phyloP scores from a whole-genome alignment of 2,113 vertebrate species.

The Leuciscus idus region DNA sequence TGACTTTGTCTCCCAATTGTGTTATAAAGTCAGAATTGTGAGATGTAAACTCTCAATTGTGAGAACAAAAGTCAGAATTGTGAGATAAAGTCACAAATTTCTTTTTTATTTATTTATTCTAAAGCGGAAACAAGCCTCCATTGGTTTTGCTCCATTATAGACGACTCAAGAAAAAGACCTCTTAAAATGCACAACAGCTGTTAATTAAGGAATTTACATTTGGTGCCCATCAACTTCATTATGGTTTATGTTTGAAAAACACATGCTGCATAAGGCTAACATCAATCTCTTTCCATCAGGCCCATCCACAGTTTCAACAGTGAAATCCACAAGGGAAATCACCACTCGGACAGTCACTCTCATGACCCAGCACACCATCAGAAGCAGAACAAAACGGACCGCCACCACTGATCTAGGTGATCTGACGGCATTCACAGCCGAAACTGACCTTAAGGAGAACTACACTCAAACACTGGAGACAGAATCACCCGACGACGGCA shows the following conservation, averaged over 20 bases:
- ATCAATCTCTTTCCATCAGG: constrained; percentile 53
- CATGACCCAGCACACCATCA: neutral
- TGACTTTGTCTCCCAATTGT: no score
- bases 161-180: neutral
- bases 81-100: no score
- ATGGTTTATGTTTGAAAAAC: neutral
- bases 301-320: constrained; percentile 42
- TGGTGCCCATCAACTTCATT: no score
- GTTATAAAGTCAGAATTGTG: no score
- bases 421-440: neutral
- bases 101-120: no score
- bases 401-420: neutral
- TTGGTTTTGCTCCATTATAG: neutral
- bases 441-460: neutral
- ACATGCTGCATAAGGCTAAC: neutral
- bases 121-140: no score
- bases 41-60: no score
- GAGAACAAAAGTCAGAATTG: no score
- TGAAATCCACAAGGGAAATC: constrained; percentile 1
- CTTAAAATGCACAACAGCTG: neutral
- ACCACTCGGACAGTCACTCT: neutral
- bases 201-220: no score
- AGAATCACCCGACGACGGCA: neutral
- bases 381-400: constrained; percentile 54
- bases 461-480: neutral